Evolutionary conservation across 2,113 vertebrate species (phyloP).

Genomic region (Baryphthengus martii): DNA sequence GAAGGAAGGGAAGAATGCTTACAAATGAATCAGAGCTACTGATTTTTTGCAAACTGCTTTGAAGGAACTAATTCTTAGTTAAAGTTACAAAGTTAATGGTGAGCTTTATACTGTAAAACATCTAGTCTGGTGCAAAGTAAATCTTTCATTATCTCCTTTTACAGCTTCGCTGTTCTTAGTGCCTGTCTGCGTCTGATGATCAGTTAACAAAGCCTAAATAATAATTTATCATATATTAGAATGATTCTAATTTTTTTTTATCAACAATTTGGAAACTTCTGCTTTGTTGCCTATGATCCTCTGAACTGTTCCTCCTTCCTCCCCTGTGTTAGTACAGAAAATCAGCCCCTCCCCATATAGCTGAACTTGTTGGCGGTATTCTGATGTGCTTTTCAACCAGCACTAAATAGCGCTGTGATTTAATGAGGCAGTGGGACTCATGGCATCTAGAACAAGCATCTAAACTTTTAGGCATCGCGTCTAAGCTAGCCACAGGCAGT

Average conservation of each 20-base stretch:
- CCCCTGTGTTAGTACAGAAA: neutral
- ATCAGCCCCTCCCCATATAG: neutral
- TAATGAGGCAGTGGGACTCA: neutral
- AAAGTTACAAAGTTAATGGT: neutral
- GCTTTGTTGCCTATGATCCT: neutral
- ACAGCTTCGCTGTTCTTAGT: neutral
- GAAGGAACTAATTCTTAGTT: neutral
- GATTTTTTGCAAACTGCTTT: neutral
- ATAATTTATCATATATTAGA: neutral
- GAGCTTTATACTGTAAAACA: neutral
- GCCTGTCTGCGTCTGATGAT: neutral
- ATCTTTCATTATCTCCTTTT: neutral
- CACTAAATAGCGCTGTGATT: neutral
- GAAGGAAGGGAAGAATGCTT: neutral
- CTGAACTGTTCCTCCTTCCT: neutral
- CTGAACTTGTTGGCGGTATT: neutral
- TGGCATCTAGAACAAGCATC: neutral
- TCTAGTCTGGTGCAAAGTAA: neutral
- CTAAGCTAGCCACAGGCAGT: neutral
- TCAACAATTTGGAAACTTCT: neutral
- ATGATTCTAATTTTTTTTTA: neutral
- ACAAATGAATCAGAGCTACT: neutral
- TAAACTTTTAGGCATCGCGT: neutral
- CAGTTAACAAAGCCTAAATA: neutral
- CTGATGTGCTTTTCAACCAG: neutral